These are phyloP conservation scores for Ridgeia piscesae DNA, from an alignment of 1,140 invertebrate species.

Conservation along the genomic window DNA sequence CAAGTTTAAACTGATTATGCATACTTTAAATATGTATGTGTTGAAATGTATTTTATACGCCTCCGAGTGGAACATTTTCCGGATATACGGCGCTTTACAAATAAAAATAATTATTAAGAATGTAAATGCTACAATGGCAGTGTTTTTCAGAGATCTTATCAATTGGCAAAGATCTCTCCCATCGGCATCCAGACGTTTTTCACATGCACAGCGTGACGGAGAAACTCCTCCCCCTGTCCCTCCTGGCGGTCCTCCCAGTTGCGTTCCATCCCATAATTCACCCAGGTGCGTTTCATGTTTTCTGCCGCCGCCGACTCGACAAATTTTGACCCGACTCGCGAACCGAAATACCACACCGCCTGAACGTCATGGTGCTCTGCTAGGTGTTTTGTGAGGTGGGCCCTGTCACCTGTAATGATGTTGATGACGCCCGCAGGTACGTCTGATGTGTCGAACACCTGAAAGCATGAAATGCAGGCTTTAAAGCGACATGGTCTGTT, in stretches of 20 bases:
- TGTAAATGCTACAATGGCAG: no score
- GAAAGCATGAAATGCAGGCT: constrained; percentile 9
- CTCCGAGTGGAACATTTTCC: no score
- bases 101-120: no score
- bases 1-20: no score
- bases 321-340: constrained; percentile 54
- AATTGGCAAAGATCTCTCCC: constrained; percentile 64
- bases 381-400: constrained; percentile 57
- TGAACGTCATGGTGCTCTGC: constrained; percentile 60
- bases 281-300: constrained; percentile 60
- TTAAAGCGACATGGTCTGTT: background rate
- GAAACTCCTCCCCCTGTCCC: constrained; percentile 58
- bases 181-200: constrained; percentile 63
- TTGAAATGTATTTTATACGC: no score
- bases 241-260: constrained; percentile 49
- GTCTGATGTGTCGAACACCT: constrained; percentile 62
- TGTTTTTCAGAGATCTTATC: constrained; percentile 22
- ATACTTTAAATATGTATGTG: no score
- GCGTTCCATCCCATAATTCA: constrained; percentile 52
- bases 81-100: no score
- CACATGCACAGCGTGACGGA: constrained; percentile 56
- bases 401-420: constrained; percentile 59
- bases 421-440: constrained; percentile 62
- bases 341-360: constrained; percentile 59
- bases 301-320: constrained; percentile 55